Evolutionary conservation across 2,888 invertebrate species (phyloP).

Genomic region (Hydraecia micacea): DNA sequence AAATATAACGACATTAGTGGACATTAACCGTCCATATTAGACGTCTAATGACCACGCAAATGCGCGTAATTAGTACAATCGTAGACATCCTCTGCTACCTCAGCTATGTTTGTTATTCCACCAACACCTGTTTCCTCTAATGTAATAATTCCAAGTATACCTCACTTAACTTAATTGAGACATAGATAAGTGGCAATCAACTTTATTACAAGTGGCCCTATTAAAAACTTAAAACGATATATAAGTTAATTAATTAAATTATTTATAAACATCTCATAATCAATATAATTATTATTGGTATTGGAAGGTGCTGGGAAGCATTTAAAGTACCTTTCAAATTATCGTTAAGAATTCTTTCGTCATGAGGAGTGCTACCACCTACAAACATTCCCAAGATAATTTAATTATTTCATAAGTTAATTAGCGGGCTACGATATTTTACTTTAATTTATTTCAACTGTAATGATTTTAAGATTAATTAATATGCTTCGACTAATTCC

Average conservation of each 20-base stretch:
- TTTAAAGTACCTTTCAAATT: slow-evolving; percentile 49
- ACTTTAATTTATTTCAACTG: slow-evolving; percentile 6
- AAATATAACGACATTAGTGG: slow-evolving; percentile 47
- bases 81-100: slow-evolving; percentile 54
- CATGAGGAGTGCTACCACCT: slow-evolving; percentile 41
- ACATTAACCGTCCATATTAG: slow-evolving; percentile 58
- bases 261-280: slow-evolving; percentile 68
- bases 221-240: slow-evolving; percentile 68
- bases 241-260: slow-evolving; percentile 70
- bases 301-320: slow-evolving; percentile 42
- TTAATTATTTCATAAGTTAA: slow-evolving; percentile 51
- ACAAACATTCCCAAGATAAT: slow-evolving; percentile 45
- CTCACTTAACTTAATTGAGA: slow-evolving; percentile 73
- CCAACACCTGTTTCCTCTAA: slow-evolving; percentile 71
- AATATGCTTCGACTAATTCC: slow-evolving; percentile 1
- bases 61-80: slow-evolving; percentile 54
- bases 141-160: slow-evolving; percentile 64
- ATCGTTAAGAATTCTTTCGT: slow-evolving; percentile 50
- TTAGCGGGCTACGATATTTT: slow-evolving; percentile 24
- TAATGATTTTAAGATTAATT: slow-evolving; percentile 5
- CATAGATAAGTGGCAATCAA: slow-evolving; percentile 73
- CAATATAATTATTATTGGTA: slow-evolving; percentile 55
- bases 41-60: slow-evolving; percentile 49
- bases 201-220: slow-evolving; percentile 71
- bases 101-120: slow-evolving; percentile 53